Conservation (phyloP, 2,888 invertebrate genomes). For the Oxystoma pomonae region DNA sequence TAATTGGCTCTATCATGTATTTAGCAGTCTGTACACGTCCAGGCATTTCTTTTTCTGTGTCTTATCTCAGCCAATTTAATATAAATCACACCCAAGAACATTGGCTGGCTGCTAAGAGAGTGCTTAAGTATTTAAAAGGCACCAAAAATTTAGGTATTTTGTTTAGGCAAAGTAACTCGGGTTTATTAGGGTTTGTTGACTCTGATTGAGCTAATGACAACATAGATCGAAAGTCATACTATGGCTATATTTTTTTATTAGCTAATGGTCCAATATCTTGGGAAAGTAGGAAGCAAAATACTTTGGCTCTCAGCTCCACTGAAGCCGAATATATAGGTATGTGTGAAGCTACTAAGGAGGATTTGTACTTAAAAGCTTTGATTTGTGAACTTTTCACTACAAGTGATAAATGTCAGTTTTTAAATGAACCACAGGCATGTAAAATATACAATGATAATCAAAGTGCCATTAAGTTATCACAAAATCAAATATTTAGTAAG, state of each 20-base stretch:
- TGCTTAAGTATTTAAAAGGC: not conserved
- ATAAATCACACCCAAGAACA: slow-evolving; percentile 8
- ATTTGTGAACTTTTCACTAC: slow-evolving; percentile 1
- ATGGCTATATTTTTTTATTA: not conserved
- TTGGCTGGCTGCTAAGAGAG: slow-evolving; percentile 3
- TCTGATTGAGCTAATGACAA: too few species aligned
- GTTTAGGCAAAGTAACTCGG: too few species aligned
- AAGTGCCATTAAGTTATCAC: not conserved
- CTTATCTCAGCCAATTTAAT: slow-evolving; percentile 16
- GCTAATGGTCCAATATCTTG: too few species aligned
- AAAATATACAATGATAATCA: slow-evolving; percentile 1
- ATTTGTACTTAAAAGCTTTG: not conserved
- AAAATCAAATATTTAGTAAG: not conserved
- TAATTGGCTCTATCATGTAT: too few species aligned
- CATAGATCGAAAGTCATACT: not conserved
- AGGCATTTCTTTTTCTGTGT: too few species aligned
- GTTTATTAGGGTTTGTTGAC: not conserved
- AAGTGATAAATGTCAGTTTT: not conserved
- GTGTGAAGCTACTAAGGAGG: not conserved
- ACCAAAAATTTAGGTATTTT: too few species aligned
- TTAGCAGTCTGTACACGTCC: too few species aligned
- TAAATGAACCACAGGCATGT: not conserved
- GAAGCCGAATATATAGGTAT: slow-evolving; percentile 2
- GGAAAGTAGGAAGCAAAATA: too few species aligned
- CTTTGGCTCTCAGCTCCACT: too few species aligned